Base-by-base conservation (phyloP, 2,888 invertebrate genomes). In the Elgonia sp. region DNA sequence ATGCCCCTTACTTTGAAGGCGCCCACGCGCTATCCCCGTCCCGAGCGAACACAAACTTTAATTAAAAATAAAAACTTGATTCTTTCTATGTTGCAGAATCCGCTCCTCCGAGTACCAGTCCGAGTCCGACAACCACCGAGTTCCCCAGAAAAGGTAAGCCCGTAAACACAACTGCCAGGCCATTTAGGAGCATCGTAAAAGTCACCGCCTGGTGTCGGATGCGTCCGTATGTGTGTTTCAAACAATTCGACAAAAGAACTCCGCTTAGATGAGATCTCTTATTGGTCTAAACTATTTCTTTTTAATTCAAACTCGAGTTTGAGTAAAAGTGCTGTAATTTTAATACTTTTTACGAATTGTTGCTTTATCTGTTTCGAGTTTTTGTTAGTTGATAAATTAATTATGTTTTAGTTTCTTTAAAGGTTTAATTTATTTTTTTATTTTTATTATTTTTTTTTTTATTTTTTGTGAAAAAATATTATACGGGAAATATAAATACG, bases 51-150 rank as follows among this genome's bases (percentile, higher is more conserved):
- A 83, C 88, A 90, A 93, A 92, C 86, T 92, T 91, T 92, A 92
- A 93, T 93, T 93, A 92, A 92, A 93, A 92, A 92, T 91, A 92
- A 92, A 92, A 93, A 93, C 89, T 92, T 92, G 85, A 92, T 84
- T 92, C 90, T 90, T 91, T 89, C 87, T 81, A 21, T 91, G 90
- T 94, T 95, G 84, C 95, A 98, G 98, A 97, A 92, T 97, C 98
- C 50, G 96, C 96, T 90, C 97, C 97, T 79, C 97, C 98, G 72
- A 97, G 97, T 84, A 97, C 98, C 75, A 96, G 97, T 90, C 97
- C 97, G 84, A 96, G 96, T 93, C 97, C 97, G 67, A 96, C 96
- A 87, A 97, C 97, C 84, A 96, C 96, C 81, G 96, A 96, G 92
- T 95, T 96, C 87, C 94, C 95, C 84, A 95, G 95, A 86, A 94